Base-by-base conservation (phyloP, 2,888 invertebrate species). In the Blomia tropicalis region DNA sequence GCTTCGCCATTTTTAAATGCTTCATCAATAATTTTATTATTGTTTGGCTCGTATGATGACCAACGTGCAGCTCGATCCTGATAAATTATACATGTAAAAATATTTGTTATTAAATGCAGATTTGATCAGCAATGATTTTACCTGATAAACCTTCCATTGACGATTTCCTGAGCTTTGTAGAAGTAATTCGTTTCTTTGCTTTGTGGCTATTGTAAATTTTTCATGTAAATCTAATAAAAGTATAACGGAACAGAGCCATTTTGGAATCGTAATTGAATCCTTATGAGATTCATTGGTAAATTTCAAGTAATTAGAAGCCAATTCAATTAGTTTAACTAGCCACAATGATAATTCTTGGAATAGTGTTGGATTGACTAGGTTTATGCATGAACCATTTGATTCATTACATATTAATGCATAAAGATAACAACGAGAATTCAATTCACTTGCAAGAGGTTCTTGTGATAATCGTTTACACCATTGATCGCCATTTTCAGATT, bases 361-460 rank as follows among this genome's bases (percentile, higher is more conserved):
- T n/a, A 47, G 5, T 47, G 7, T 7, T 7, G 7, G 7, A 36
- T 36, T 17, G 36, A 36, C 7, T 17, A 36, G 7, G 7, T 47
- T 47, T n/a, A 47, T 14, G 27, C 51, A 47, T 14, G 22, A 14
- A n/a, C 51, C 51, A 7, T 47, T 47, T 19, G 51, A 47, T 47
- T 47, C 51, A 47, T 47, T 47, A 19, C 51, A 47, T 14, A 47
- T 7, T n/a, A 47, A 19, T 25, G 51, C 51, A 47, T 11, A 47
- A 19, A 47, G 51, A 36, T 7, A 11, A 7, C 7, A 36, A 11
- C 36, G 36, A 7, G 36, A 36, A 36, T 17, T 11, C 36, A 36
- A 17, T 17, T 36, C 7, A 17, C 7, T 36, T 11, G 36, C 7
- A 17, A 11, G 7, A 17, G 36, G 36, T 17, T 36, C 36, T 17